Percentiles rank a stretch among this genome's conserved stretches.
phyloP scores from a whole-genome alignment of 2,888 invertebrate genomes.

The Gymnosoma rotundatum region DNA sequence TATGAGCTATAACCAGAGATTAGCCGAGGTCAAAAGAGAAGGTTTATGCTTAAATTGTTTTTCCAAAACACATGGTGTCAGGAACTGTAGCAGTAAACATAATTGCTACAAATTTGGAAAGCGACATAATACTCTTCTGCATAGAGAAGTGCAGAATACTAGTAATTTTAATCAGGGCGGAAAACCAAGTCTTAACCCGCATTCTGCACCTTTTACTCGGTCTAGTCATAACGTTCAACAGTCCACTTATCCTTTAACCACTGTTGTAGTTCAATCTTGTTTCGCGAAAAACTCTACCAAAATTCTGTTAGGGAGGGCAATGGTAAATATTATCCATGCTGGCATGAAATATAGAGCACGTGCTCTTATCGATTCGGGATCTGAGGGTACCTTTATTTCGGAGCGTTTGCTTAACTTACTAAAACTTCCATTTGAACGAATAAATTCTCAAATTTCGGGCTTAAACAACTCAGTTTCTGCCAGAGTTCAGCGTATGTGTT shows the following conservation, averaged over 20 bases:
- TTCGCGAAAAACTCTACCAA: not conserved
- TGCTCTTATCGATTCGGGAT: constrained; percentile 14
- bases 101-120: not conserved
- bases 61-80: not conserved
- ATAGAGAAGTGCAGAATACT: not conserved
- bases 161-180: not conserved
- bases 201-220: not conserved
- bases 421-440: not conserved
- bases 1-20: not conserved
- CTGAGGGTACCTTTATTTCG: constrained; percentile 39
- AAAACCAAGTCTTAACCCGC: not conserved
- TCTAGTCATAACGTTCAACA: not conserved
- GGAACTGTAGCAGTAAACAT: constrained; percentile 12
- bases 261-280: constrained; percentile 14
- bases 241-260: constrained; percentile 2
- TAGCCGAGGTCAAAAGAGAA: constrained; percentile 4
- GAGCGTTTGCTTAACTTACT: constrained; percentile 5
- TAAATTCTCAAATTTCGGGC: constrained; percentile 16
- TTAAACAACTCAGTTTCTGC: constrained; percentile 28
- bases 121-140: not conserved
- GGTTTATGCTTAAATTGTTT: constrained; percentile 32
- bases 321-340: constrained; percentile 3
- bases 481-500: not conserved
- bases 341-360: constrained; percentile 4
- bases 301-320: constrained; percentile 11